Conservation (phyloP, 2,113 vertebrate species). For the Chrysochloris asiatica region DNA sequence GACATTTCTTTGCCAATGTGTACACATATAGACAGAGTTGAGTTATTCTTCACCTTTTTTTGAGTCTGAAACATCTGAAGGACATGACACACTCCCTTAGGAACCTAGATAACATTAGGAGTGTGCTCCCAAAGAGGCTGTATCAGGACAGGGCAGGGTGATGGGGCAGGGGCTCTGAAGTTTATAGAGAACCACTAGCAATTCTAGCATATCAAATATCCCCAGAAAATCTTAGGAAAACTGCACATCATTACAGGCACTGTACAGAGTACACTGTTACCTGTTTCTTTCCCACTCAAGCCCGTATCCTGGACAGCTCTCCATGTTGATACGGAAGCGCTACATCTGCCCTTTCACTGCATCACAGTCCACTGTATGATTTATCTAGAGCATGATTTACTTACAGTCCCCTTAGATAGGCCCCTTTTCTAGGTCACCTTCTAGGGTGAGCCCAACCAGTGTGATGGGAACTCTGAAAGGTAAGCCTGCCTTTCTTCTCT, state of each 20-base stretch:
- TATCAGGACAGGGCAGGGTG: no score
- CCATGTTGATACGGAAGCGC: neutral
- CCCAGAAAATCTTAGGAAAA: neutral
- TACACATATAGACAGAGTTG: neutral
- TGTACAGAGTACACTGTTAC: no score
- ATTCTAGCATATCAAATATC: neutral
- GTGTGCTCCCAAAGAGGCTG: no score
- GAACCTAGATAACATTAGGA: neutral
- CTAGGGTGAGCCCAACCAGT: no score
- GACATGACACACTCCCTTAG: accelerated
- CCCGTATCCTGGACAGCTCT: neutral
- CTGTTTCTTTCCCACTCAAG: neutral
- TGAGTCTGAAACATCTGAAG: neutral
- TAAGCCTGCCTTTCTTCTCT: neutral
- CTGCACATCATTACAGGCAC: accelerated
- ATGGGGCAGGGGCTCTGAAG: no score
- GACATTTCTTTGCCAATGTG: no score
- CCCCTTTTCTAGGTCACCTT: neutral
- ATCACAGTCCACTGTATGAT: accelerated
- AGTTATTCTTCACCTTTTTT: neutral
- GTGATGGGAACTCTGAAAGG: neutral
- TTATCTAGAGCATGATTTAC: accelerated
- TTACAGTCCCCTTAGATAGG: neutral
- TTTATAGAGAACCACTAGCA: no score
- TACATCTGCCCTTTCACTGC: neutral